Conservation (phyloP, 1,140 invertebrate species). For the Drosophila pandora region DNA sequence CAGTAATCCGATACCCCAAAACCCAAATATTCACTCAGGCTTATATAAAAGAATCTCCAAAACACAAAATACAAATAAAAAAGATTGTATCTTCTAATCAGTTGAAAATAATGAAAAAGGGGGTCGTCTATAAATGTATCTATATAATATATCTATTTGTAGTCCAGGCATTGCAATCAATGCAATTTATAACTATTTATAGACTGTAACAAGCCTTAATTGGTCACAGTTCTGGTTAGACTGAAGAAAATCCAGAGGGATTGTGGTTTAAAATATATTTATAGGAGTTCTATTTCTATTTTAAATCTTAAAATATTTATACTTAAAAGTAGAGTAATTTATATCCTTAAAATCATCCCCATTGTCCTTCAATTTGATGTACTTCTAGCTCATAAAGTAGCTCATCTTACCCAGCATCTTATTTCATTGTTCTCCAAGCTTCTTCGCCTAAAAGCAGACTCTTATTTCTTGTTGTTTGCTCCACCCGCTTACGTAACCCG, state of each 20-base stretch:
- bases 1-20: conserved; percentile 36
- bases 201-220: conserved; percentile 20
- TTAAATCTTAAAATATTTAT: background rate
- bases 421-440: conserved; percentile 36
- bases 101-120: background rate
- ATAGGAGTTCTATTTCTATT: background rate
- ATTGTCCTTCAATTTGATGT: conserved; percentile 11
- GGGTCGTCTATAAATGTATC: background rate
- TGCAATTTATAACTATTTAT: conserved; percentile 36
- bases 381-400: conserved; percentile 2
- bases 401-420: conserved; percentile 20
- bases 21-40: conserved; percentile 12
- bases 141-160: conserved; percentile 9
- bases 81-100: conserved; percentile 21
- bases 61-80: background rate
- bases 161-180: conserved; percentile 34
- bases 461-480: background rate
- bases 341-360: background rate
- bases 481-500: conserved; percentile 37
- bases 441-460: conserved; percentile 29
- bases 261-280: too few species aligned
- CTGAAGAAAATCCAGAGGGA: too few species aligned
- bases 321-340: background rate
- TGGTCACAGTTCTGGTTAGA: background rate
- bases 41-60: conserved; percentile 56